Conservation (phyloP, 1,140 invertebrate genomes). For the Hyles vespertilio region DNA sequence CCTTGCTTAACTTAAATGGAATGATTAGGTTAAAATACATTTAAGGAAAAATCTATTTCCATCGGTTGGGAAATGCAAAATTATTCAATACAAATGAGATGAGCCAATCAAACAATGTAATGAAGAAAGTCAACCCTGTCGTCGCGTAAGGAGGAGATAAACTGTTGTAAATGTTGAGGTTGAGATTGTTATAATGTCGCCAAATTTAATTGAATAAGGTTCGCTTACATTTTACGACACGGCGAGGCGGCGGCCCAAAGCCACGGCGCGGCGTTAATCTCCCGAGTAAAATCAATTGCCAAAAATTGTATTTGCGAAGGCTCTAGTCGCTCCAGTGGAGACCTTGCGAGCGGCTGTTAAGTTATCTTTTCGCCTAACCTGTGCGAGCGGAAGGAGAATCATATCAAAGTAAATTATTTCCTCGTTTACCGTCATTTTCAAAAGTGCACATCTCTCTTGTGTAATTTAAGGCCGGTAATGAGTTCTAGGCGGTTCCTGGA, state of each 20-base stretch:
- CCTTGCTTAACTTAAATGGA: too few relatives aligned
- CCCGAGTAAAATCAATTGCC: constrained; percentile 66
- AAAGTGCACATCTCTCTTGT: constrained; percentile 45
- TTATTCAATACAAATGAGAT: too few relatives aligned
- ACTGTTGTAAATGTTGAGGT: constrained; percentile 48
- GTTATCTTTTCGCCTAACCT: constrained; percentile 34
- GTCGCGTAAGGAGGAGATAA: constrained; percentile 27
- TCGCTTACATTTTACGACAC: constrained; percentile 69
- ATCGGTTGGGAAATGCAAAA: too few relatives aligned
- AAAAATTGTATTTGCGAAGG: constrained; percentile 60
- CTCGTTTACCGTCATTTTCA: constrained; percentile 47
- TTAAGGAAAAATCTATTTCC: too few relatives aligned
- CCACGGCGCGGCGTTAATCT: constrained; percentile 63
- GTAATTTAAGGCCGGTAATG: constrained; percentile 22
- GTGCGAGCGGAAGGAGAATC: constrained; percentile 43
- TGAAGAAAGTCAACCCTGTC: constrained; percentile 41
- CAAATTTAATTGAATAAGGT: constrained; percentile 71
- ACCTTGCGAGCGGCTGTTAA: constrained; percentile 37
- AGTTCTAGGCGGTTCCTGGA: constrained; percentile 35
- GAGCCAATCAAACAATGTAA: constrained; percentile 40
- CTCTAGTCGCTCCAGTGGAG: constrained; percentile 23
- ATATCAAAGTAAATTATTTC: constrained; percentile 68
- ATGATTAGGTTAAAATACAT: too few relatives aligned
- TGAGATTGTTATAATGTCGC: constrained; percentile 69
- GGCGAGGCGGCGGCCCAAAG: constrained; percentile 47